Percentiles rank a stretch among this genome's conserved stretches.
These are phyloP conservation scores for Sturnira hondurensis DNA, from an alignment of 2,113 vertebrate genomes.

Conservation along the genomic window DNA sequence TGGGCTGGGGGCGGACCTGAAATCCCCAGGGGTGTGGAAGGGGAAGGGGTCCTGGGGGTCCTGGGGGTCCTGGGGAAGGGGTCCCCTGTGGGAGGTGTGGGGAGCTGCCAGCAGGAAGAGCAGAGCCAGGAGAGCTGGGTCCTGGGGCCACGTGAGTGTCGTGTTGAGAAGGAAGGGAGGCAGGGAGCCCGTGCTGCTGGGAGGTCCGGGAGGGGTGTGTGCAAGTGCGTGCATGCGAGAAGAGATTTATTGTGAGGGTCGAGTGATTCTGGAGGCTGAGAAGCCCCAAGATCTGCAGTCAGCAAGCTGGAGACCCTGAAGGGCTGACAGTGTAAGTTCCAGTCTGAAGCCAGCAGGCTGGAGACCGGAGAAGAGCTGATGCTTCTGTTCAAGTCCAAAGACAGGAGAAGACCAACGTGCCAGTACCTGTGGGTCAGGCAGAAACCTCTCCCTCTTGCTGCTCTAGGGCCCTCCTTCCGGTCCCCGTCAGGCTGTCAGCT, in stretches of 20 bases:
- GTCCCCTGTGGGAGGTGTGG: background rate
- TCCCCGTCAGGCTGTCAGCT: background rate
- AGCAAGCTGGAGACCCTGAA: background rate
- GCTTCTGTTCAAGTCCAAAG: background rate
- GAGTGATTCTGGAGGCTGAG: background rate
- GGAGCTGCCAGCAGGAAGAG: background rate
- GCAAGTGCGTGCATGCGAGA: background rate
- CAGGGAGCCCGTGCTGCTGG: background rate
- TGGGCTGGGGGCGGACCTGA: background rate
- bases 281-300: background rate
- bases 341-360: background rate
- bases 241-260: background rate
- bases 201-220: background rate
- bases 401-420: background rate
- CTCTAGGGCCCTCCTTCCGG: background rate
- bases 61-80: background rate
- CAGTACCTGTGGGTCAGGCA: background rate
- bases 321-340: background rate
- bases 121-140: background rate
- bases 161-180: too few species aligned
- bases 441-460: too few species aligned
- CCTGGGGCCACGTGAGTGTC: background rate
- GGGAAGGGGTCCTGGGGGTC: background rate
- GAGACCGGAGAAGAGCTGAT: background rate
- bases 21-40: background rate